These are phyloP conservation scores for Melipona beecheii DNA, from an alignment of 2,888 invertebrate species.

Conservation along the genomic window DNA sequence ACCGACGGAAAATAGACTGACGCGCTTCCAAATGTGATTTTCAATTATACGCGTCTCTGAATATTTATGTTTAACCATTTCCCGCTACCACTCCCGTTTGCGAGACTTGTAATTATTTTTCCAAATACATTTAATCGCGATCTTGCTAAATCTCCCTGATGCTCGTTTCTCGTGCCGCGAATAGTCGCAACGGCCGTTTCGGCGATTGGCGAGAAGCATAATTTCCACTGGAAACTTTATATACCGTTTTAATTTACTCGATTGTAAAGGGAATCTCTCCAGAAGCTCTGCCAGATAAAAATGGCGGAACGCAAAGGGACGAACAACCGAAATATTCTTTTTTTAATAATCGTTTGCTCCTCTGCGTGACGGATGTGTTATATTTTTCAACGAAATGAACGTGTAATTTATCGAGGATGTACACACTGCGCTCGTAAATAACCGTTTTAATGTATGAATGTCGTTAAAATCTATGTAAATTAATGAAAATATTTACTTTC, in stretches of 20 bases:
- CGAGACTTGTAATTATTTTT: slow-evolving; percentile 31
- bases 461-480: no score
- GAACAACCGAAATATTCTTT: not conserved
- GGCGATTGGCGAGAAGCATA: not conserved
- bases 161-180: not conserved
- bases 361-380: no score
- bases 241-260: not conserved
- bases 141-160: slow-evolving; percentile 3
- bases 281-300: not conserved
- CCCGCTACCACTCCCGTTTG: not conserved
- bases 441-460: no score
- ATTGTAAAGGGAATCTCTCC: no score
- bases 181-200: not conserved
- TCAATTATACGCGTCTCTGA: slow-evolving; percentile 52
- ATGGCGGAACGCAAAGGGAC: not conserved
- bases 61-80: slow-evolving; percentile 41
- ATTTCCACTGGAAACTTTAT: not conserved
- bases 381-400: no score
- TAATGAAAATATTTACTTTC: no score
- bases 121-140: slow-evolving; percentile 2
- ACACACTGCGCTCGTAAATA: no score
- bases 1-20: slow-evolving; percentile 31
- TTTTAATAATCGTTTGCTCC: no score
- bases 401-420: no score
- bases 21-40: slow-evolving; percentile 48